These are phyloP conservation scores for Indicator maculatus DNA, from an alignment of 2,113 vertebrate species.

Conservation along the genomic window DNA sequence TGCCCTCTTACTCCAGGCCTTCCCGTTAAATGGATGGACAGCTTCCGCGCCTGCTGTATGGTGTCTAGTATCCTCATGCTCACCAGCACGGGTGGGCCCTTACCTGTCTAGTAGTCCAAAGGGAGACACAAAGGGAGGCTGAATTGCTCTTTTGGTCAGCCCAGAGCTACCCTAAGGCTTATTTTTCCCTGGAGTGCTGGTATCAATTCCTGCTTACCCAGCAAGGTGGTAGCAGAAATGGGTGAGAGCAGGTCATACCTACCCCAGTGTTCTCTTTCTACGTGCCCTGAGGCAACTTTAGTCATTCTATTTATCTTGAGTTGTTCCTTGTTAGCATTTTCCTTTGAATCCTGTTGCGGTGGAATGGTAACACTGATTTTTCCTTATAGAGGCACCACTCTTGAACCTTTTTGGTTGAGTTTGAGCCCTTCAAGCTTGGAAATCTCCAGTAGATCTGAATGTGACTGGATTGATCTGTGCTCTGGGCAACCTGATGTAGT, in stretches of 20 bases:
- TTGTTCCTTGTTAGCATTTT: neutral
- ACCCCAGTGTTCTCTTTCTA: neutral
- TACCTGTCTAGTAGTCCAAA: neutral
- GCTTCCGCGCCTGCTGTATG: fast-evolving
- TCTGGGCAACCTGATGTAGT: neutral
- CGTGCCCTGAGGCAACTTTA: neutral
- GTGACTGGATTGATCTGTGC: neutral
- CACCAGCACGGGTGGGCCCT: fast-evolving
- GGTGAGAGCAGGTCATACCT: neutral
- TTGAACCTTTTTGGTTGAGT: neutral
- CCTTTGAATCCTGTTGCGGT: neutral
- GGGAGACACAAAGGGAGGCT: neutral
- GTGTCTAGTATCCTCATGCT: fast-evolving
- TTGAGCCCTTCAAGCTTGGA: neutral
- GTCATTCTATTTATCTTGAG: neutral
- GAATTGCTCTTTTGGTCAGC: neutral
- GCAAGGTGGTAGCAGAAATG: neutral
- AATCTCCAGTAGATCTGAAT: neutral
- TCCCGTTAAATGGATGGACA: neutral
- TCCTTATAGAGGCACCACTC: neutral
- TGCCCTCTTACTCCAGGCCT: neutral
- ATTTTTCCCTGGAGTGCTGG: neutral
- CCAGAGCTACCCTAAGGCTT: neutral
- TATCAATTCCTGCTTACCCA: neutral
- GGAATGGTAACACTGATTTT: neutral